Evolutionary conservation across 2,797 vertebrate species (phyloP).

Genomic region (Hirundo rustica): DNA sequence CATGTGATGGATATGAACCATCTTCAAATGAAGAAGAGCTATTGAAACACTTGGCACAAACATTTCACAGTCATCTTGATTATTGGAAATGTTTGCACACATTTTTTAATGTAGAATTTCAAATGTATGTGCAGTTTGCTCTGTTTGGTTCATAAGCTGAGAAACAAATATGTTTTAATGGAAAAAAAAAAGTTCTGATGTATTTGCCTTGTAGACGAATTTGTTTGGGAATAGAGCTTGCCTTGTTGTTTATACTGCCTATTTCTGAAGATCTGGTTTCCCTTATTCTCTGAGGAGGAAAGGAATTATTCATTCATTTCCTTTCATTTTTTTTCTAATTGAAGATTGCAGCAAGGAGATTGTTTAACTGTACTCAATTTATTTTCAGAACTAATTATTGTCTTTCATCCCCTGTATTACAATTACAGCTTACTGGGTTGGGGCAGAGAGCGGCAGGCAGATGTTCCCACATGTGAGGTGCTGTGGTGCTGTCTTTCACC

Average conservation of each 20-base stretch:
- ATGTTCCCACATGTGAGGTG: not conserved
- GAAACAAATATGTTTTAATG: conserved; percentile 50
- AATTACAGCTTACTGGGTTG: not conserved
- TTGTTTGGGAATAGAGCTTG: conserved; percentile 16
- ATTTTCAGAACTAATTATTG: conserved; percentile 6
- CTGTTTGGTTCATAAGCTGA: conserved; percentile 24
- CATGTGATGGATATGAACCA: conserved; percentile 38
- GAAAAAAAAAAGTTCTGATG: not conserved
- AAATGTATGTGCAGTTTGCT: conserved; percentile 16
- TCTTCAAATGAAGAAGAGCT: conserved; percentile 28
- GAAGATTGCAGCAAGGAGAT: conserved; percentile 17
- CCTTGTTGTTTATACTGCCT: not conserved
- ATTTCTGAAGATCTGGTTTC: conserved; percentile 17
- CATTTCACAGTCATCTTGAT: conserved; percentile 49
- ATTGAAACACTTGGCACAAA: conserved; percentile 58
- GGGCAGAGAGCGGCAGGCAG: not conserved
- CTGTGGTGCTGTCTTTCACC: accelerated
- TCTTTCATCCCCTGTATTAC: not conserved
- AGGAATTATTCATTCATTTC: conserved; percentile 24
- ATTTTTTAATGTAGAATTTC: conserved; percentile 57
- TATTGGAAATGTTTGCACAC: conserved; percentile 62
- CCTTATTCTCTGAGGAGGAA: not conserved
- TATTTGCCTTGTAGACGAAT: not conserved
- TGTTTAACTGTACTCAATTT: not conserved
- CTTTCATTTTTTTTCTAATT: conserved; percentile 30